Conservation (phyloP, 2,888 invertebrate genomes). For the Frankliniella intonsa region DNA sequence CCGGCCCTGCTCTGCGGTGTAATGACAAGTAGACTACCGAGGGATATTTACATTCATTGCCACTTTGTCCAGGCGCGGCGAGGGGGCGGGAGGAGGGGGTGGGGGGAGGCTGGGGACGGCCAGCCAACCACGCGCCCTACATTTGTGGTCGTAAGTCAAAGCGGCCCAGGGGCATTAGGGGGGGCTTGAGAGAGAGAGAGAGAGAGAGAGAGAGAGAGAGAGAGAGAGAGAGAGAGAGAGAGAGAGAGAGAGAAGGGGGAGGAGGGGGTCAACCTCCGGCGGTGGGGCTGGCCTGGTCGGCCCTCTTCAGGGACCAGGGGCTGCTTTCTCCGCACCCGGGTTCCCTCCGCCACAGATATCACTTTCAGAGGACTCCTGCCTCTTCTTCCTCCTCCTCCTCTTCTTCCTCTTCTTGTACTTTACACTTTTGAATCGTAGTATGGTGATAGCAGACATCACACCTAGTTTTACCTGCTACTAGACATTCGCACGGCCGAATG, state of each 20-base stretch:
- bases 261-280: background rate
- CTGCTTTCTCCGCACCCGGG: too few species aligned
- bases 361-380: too few species aligned
- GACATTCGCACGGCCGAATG: too few species aligned
- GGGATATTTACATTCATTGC: background rate
- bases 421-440: too few species aligned
- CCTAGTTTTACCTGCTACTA: too few species aligned
- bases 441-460: too few species aligned
- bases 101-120: background rate
- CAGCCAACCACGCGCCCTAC: background rate
- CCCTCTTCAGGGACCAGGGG: background rate
- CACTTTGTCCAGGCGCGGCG: background rate
- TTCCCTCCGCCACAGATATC: too few species aligned
- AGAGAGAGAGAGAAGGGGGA: background rate
- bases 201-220: slow-evolving; percentile 29
- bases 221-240: slow-evolving; percentile 28
- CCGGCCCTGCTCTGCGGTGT: slow-evolving; percentile 30
- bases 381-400: too few species aligned
- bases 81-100: background rate
- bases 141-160: background rate
- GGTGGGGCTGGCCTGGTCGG: background rate
- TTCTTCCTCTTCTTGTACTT: too few species aligned
- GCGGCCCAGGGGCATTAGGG: background rate
- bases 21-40: too few species aligned
- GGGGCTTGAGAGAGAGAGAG: slow-evolving; percentile 6